phyloP scores from a whole-genome alignment of 2,113 vertebrate species.

The Dipodomys ordii region DNA sequence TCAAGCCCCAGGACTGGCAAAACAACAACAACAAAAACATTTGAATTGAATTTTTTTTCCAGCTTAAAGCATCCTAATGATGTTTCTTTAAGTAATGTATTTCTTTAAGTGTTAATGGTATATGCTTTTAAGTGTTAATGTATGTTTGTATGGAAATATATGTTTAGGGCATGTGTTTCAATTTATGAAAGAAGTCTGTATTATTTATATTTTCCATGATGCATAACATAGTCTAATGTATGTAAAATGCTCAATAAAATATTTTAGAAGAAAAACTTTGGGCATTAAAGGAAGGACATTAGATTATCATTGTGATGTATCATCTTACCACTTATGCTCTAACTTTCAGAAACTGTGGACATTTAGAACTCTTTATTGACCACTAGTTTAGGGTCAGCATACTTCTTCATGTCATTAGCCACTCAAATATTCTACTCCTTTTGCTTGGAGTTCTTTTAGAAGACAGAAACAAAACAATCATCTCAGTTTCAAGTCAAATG shows the following conservation, averaged over 20 bases:
- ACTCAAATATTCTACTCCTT: not conserved
- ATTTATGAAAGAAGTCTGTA: slow-evolving; percentile 17
- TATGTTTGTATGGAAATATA: not conserved
- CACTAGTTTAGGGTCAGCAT: not conserved
- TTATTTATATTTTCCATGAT: slow-evolving; percentile 24
- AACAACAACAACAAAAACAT: not conserved
- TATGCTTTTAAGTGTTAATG: not conserved
- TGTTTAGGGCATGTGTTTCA: not conserved
- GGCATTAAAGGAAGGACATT: not conserved
- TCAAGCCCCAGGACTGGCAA: too few relatives aligned
- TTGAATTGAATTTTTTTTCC: not conserved
- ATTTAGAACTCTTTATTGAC: not conserved
- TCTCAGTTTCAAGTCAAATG: slow-evolving; percentile 25
- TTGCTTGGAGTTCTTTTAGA: not conserved
- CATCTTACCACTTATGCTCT: not conserved
- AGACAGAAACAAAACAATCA: not conserved
- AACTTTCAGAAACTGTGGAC: not conserved
- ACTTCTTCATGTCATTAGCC: not conserved
- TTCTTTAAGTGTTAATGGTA: not conserved
- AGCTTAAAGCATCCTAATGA: slow-evolving; percentile 34
- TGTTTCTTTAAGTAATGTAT: not conserved
- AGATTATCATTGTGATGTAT: not conserved
- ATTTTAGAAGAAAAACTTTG: not conserved
- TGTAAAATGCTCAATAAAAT: slow-evolving; percentile 39
- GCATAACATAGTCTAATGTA: not conserved